Percentiles rank a stretch among this genome's conserved stretches.
Conservation (phyloP, 1,140 invertebrate species). For the Bombus haemorrhoidalis region DNA sequence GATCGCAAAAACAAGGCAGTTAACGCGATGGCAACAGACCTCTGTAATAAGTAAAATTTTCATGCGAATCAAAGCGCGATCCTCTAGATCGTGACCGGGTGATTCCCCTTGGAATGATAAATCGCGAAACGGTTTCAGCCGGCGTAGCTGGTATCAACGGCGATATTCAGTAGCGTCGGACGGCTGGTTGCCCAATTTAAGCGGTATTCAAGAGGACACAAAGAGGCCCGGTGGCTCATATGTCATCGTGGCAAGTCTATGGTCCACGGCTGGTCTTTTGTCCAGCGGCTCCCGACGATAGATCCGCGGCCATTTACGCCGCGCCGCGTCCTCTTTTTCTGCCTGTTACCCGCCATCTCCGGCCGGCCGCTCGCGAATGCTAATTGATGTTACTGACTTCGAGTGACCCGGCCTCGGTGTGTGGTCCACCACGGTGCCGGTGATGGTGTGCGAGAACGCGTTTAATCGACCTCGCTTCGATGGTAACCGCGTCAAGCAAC, state of each 20-base stretch:
- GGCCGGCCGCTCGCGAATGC: constrained; percentile 70
- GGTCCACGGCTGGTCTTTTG: constrained; percentile 52
- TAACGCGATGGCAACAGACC: too few relatives aligned
- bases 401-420: constrained; percentile 60
- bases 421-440: constrained; percentile 56
- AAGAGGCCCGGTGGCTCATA: constrained; percentile 77
- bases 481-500: neutral
- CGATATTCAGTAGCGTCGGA: constrained; percentile 71
- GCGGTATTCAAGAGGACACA: constrained; percentile 79
- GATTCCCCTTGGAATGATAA: constrained; percentile 59
- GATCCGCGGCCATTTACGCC: constrained; percentile 66
- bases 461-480: constrained; percentile 15
- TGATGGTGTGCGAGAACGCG: neutral
- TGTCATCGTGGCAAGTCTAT: constrained; percentile 76
- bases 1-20: too few relatives aligned
- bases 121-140: constrained; percentile 58
- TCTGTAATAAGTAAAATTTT: neutral
- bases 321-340: constrained; percentile 1
- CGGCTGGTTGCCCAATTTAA: constrained; percentile 76
- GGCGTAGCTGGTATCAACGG: constrained; percentile 36
- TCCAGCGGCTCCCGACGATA: constrained; percentile 55
- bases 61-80: constrained; percentile 8
- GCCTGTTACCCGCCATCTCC: constrained; percentile 12
- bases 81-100: neutral
- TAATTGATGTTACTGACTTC: constrained; percentile 76